These are phyloP conservation scores for Leptogaster cylindrica DNA, from an alignment of 2,888 invertebrate species.

Conservation along the genomic window DNA sequence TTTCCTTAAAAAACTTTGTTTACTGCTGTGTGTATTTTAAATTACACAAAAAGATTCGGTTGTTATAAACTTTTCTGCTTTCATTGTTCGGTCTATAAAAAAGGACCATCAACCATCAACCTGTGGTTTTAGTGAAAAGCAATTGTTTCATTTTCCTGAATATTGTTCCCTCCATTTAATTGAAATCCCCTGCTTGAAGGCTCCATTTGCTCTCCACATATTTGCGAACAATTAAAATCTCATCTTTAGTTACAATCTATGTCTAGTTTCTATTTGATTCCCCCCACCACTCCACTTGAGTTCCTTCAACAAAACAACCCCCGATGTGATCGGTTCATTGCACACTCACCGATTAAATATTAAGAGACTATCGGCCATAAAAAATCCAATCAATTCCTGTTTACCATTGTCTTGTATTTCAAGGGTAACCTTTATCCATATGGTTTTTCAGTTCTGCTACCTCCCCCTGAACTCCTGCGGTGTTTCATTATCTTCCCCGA, in stretches of 20 bases:
- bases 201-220: conserved; percentile 21
- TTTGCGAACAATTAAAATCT: conserved; percentile 43
- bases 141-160: too few relatives aligned
- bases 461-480: background rate
- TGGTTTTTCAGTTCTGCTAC: conserved; percentile 2
- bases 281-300: background rate
- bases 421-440: conserved; percentile 26
- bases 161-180: too few relatives aligned
- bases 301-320: conserved; percentile 2
- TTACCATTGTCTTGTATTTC: conserved; percentile 37
- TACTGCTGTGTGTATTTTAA: too few relatives aligned
- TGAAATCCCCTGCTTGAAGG: too few relatives aligned
- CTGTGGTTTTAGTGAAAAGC: too few relatives aligned
- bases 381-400: conserved; percentile 43
- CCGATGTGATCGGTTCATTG: background rate
- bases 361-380: conserved; percentile 33
- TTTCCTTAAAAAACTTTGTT: too few relatives aligned
- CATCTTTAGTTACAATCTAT: conserved; percentile 33
- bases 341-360: conserved; percentile 37
- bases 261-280: background rate
- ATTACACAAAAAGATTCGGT: too few relatives aligned
- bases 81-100: too few relatives aligned
- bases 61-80: too few relatives aligned
- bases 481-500: background rate
- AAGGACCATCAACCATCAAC: too few relatives aligned